Evolutionary conservation across 2,888 invertebrate species (phyloP).

Genomic region (Heliconius cydno): DNA sequence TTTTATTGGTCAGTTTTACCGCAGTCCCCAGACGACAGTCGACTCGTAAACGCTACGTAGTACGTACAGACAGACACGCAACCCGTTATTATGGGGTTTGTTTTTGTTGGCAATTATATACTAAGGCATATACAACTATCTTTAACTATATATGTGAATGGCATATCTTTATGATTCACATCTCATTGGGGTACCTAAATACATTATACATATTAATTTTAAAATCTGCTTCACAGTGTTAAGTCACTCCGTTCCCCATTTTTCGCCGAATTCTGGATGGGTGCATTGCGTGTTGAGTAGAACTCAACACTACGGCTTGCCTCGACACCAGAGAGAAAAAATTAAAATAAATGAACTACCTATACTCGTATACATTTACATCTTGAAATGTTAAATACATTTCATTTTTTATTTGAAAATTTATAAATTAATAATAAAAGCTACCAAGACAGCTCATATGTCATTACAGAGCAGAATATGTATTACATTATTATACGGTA

Average conservation of each 20-base stretch:
- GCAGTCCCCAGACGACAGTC: conserved; percentile 74
- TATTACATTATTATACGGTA: background rate
- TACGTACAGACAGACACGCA: conserved; percentile 55
- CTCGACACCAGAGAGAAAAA: too few species aligned
- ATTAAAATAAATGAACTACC: too few species aligned
- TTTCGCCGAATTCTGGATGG: too few species aligned
- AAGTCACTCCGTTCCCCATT: too few species aligned
- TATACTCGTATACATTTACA: too few species aligned
- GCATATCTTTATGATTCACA: background rate
- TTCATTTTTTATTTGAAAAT: too few species aligned
- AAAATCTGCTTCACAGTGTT: too few species aligned
- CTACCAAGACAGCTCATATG: background rate
- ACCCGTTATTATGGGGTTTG: conserved; percentile 37
- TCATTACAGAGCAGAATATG: background rate
- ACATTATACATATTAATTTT: background rate
- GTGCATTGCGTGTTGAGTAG: too few species aligned
- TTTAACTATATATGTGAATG: background rate
- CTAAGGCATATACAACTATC: background rate
- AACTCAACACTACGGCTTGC: too few species aligned
- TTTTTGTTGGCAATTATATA: conserved; percentile 31
- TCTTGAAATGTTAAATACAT: too few species aligned
- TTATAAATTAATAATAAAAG: background rate
- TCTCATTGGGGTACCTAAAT: background rate
- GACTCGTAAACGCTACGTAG: conserved; percentile 56
- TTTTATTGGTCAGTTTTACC: conserved; percentile 84